phyloP scores from a whole-genome alignment of 2,797 vertebrate genomes.

The Bovichtus diacanthus region DNA sequence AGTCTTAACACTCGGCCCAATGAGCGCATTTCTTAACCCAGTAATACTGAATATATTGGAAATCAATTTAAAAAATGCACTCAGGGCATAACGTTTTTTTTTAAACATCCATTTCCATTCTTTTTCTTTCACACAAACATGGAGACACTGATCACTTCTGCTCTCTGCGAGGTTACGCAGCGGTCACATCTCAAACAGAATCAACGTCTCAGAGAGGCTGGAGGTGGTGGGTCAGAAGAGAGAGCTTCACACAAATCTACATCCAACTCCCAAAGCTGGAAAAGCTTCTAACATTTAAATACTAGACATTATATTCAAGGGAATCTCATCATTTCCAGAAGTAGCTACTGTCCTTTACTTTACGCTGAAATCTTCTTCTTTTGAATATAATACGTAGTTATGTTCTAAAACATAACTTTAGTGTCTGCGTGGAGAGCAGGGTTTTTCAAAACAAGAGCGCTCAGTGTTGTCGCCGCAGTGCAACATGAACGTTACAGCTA shows the following conservation, averaged over 20 bases:
- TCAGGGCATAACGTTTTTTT: background rate
- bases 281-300: background rate
- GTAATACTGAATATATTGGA: background rate
- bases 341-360: background rate
- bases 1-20: too few species aligned
- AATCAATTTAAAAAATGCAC: background rate
- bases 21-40: too few species aligned
- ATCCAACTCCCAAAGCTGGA: background rate
- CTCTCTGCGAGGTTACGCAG: constrained; percentile 11
- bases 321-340: background rate
- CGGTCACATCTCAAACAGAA: constrained; percentile 29
- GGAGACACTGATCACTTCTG: background rate
- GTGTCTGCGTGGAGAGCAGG: background rate
- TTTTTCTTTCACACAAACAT: background rate
- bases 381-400: background rate
- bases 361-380: background rate
- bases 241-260: background rate
- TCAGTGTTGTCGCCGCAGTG: background rate
- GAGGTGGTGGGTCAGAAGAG: background rate
- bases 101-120: too few species aligned
- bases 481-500: background rate
- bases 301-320: background rate
- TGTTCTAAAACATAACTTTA: background rate
- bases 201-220: constrained; percentile 2
- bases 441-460: background rate